These are phyloP conservation scores for Callyntrura sp. DNA, from an alignment of 2,888 invertebrate genomes.

Conservation along the genomic window DNA sequence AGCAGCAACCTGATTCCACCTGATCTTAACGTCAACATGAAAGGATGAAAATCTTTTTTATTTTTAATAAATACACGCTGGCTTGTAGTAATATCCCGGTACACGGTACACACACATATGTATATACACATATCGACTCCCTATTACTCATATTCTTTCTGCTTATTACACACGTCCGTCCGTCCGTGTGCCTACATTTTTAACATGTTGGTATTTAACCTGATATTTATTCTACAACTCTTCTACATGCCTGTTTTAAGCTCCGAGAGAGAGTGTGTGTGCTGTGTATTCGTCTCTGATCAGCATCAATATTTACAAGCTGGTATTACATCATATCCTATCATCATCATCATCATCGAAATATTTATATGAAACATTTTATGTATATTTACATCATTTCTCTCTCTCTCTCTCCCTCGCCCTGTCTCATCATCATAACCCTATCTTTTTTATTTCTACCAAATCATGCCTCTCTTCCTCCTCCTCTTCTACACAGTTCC, in stretches of 20 bases:
- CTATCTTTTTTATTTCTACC: not conserved
- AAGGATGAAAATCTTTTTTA: not conserved
- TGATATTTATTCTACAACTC: not conserved
- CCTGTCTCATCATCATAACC: not conserved
- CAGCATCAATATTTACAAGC: constrained; percentile 12
- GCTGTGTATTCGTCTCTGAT: not conserved
- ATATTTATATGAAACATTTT: constrained; percentile 11
- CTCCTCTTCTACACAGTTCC: not conserved
- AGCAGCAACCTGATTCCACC: not conserved
- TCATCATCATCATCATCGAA: not conserved
- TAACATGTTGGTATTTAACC: not conserved
- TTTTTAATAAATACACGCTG: not conserved
- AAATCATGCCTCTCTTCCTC: constrained; percentile 1
- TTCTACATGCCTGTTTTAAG: not conserved
- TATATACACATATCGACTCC: too few species aligned
- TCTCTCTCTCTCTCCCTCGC: not conserved
- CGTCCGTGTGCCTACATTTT: too few species aligned
- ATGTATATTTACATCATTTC: constrained; percentile 47
- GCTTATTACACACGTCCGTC: too few species aligned
- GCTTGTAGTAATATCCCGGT: too few species aligned
- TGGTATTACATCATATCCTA: constrained; percentile 26
- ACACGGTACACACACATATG: not conserved
- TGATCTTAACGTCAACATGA: constrained; percentile 9
- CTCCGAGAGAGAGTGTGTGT: too few species aligned
- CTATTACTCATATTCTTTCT: too few species aligned